Base-by-base conservation (phyloP, 2,888 invertebrate genomes). In the Cosmopolites sordidus region DNA sequence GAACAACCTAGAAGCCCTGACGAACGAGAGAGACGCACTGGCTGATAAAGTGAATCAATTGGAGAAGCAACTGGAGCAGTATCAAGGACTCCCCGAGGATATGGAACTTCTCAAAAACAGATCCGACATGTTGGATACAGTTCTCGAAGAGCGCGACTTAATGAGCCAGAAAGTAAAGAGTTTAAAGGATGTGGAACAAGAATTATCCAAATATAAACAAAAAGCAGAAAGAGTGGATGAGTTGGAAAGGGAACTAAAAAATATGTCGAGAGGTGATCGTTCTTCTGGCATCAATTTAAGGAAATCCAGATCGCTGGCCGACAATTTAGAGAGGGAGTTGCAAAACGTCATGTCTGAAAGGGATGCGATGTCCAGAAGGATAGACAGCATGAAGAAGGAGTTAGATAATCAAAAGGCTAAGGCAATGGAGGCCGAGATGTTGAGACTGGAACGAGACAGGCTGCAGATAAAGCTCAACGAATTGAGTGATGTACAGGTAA, bases 371-470 rank as follows among this genome's bases (percentile, higher is more conserved):
- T 18, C 43, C 16, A 62, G 54, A 15, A 53, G 63, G 42, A 61
- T 64, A 18, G 62, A 63, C 16, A 51, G 40, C 30, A 56, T 62
- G 58, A 60, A 60, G 47, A 59, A 59, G 27, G 64, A 65, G 43
- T 15, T 59, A 27, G 62, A 64, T 17, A 54, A 56, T 14, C 64
- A 61, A 18, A 58, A 52, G 48, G 38, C 48, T 1, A 60, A 60
- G 39, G 52, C 62, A 1, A 68, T 68, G 43, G 73, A 73, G 58
- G 64, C 66, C 2, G 71, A 73, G 52, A 62, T 72, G 39, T 49
- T 72, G 44, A 60, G 67, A 54, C 58, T 72, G 40, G 73, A 74
- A 63, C 55, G 72, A 12, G 72, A 73, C 58, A 62, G 66, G 15
- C 54, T 66, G 14, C 64, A 64, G 47, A 63, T 66, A 41, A 60